Percentiles rank a stretch among this genome's conserved stretches.
phyloP scores from a whole-genome alignment of 1,140 invertebrate species.

The Lysiphlebus fabarum region DNA sequence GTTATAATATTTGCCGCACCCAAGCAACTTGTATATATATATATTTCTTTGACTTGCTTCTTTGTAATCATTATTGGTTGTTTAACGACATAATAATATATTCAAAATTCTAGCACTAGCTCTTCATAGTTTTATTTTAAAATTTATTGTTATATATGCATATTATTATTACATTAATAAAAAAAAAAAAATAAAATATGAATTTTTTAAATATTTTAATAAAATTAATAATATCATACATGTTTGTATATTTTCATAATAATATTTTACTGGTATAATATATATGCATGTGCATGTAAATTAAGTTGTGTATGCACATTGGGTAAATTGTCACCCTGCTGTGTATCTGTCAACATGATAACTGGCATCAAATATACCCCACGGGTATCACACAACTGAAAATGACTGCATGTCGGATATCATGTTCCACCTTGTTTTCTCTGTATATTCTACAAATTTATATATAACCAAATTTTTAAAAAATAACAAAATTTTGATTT shows the following conservation, averaged over 20 bases:
- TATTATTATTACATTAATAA: background rate
- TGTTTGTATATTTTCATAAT: too few species aligned
- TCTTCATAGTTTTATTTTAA: constrained; percentile 1
- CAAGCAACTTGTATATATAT: constrained; percentile 3
- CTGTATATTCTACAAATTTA: constrained; percentile 47
- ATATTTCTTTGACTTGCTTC: constrained; percentile 22
- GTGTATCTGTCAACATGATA: constrained; percentile 55
- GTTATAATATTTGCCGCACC: constrained; percentile 45
- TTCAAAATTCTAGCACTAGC: background rate
- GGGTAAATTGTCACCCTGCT: constrained; percentile 37
- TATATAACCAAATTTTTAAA: background rate
- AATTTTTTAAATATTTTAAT: background rate
- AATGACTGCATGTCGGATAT: constrained; percentile 43
- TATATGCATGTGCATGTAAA: too few species aligned
- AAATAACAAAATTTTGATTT: too few species aligned
- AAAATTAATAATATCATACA: background rate
- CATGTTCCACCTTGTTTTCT: constrained; percentile 21
- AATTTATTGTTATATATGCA: background rate
- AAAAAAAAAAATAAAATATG: background rate
- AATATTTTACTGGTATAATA: too few species aligned
- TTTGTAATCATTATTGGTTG: constrained; percentile 17
- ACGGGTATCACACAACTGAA: constrained; percentile 37
- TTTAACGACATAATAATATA: constrained; percentile 11
- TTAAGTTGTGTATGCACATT: constrained; percentile 21
- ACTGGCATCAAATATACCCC: constrained; percentile 49